Evolutionary conservation across 2,113 vertebrate species (phyloP).

Genomic region (Fregata magnificens): DNA sequence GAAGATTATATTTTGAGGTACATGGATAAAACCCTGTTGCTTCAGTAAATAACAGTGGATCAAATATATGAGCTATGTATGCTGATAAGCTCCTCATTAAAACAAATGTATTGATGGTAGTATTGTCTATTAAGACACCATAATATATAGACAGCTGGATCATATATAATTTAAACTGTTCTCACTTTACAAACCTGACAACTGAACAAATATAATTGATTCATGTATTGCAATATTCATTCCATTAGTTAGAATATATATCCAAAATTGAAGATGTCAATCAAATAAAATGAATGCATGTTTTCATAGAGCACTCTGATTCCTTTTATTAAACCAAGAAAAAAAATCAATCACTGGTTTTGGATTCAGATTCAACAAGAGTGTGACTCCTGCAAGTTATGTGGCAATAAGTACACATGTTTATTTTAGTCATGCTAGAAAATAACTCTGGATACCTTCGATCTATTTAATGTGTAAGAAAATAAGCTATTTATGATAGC

Average conservation of each 20-base stretch:
- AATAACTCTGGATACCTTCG: conserved; percentile 43
- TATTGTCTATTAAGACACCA: neutral
- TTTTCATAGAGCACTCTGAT: conserved; percentile 24
- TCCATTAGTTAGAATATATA: conserved; percentile 59
- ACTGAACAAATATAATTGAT: conserved; percentile 67
- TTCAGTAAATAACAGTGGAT: neutral
- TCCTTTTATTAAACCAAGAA: conserved; percentile 55
- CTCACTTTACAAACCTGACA: conserved; percentile 64
- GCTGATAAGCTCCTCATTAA: conserved; percentile 38
- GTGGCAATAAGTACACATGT: conserved; percentile 4
- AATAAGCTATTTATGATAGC: conserved; percentile 38
- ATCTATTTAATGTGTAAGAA: conserved; percentile 42
- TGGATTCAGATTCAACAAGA: neutral
- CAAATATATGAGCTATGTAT: neutral
- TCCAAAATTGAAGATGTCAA: conserved; percentile 68
- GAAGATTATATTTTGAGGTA: neutral
- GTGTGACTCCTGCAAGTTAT: neutral
- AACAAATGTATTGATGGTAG: neutral
- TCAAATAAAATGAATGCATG: conserved; percentile 63
- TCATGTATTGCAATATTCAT: conserved; percentile 56
- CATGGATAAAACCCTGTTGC: neutral
- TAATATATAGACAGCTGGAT: conserved; percentile 14
- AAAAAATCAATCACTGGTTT: conserved; percentile 51
- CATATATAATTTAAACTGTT: conserved; percentile 42
- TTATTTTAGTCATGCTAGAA: neutral